Base-by-base conservation (phyloP, 2,113 vertebrate genomes). In the Tretioscincus oriximinensis region DNA sequence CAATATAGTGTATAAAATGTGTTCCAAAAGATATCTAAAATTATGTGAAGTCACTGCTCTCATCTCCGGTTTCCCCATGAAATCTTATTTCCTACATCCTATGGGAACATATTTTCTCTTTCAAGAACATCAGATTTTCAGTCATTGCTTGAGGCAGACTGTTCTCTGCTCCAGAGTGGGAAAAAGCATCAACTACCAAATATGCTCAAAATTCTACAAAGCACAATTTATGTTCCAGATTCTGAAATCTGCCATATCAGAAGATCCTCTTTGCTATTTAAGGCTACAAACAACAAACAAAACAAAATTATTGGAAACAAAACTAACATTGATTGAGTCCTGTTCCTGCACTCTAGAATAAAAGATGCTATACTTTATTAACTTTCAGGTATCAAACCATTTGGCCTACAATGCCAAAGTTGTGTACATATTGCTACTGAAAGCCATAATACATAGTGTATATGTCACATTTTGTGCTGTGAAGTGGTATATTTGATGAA, bases 121-220 rank as follows among this genome's bases (percentile, higher is more conserved):
- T 75, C n/a, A 74, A 66, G 70, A 81, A 81, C 63, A 54, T 73
- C 70, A 73, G 29, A 24, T 81, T 81, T 47, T 41, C 31, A 41
- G 24, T 24, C 49, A 67, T 41, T 75, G 72, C 72, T 81, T 75
- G 49, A 81, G 80, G 80, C 63, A 74, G 61, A 28, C 2, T 35
- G 35, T 68, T 54, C 64, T 75, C 11, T 81, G 14, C 64, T 81
- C 29, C 64, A 60, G 5, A 67, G 29, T 75, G 49, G 61, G 29
- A 45, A 54, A 73, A 61, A 54, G 22, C 26, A 35, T 61, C 28
- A 31, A 58, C 58, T 28, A 18, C 31, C 54, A 74, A 73, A 16
- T 21, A 75, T 35, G 49, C 31, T 28, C 49, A 68, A 81, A 60
- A 75, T 75, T 81, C 31, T 68, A 28, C 64, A 67, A 18, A 60